Evolutionary conservation across 2,888 invertebrate species (phyloP).

Genomic region (Dryomyza anilis): DNA sequence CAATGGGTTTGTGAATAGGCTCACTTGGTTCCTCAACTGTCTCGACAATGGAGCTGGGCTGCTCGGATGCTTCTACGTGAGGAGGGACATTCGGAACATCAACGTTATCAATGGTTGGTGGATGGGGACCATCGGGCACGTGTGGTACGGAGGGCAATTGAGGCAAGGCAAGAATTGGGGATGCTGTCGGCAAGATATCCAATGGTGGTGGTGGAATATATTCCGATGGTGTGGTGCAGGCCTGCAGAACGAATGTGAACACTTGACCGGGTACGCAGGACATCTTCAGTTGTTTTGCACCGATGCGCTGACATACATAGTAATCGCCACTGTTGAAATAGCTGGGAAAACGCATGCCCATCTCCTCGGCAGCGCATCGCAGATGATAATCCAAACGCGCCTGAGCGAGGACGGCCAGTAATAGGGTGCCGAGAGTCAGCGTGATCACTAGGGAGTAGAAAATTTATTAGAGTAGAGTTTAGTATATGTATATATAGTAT

Average conservation of each 20-base stretch:
- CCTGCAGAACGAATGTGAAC: conserved; percentile 55
- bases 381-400: conserved; percentile 45
- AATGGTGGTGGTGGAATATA: conserved; percentile 52
- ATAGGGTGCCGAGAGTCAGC: conserved; percentile 42
- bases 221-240: conserved; percentile 46
- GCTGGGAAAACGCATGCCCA: conserved; percentile 57
- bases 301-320: conserved; percentile 47
- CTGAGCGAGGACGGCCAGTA: conserved; percentile 42
- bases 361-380: conserved; percentile 49
- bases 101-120: background rate
- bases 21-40: background rate
- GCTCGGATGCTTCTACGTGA: background rate
- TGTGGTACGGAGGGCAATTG: conserved; percentile 12
- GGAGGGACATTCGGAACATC: background rate
- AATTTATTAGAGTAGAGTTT: background rate
- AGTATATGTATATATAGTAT: no score
- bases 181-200: conserved; percentile 47
- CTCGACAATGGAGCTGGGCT: background rate
- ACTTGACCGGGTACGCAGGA: conserved; percentile 50
- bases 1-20: conserved; percentile 26
- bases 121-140: background rate
- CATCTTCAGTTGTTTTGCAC: conserved; percentile 43
- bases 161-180: conserved; percentile 34
- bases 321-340: conserved; percentile 53
- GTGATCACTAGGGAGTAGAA: conserved; percentile 39